Base-by-base conservation (phyloP, 2,888 invertebrate genomes). In the Cynaeus angustus region DNA sequence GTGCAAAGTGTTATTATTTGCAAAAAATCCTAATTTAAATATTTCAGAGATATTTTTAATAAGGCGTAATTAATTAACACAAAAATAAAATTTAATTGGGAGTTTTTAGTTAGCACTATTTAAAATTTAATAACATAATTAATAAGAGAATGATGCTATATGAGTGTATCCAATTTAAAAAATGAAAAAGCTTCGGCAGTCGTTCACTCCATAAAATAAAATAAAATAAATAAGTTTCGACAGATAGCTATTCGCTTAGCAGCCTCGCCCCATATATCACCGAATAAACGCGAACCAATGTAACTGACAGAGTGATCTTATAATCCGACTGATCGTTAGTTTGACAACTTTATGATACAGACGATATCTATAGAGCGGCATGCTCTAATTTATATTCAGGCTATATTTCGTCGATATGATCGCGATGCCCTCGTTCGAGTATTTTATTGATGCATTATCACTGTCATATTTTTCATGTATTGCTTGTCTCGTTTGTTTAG, bases 311-410 rank as follows among this genome's bases (percentile, higher is more conserved):
- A 70, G 41, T 73, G 72, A 76, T 76, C 72, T 71, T 70, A 68
- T 74, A 74, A 76, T 76, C 75, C 73, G 46, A 37, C 38, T 65
- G 59, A 69, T 74, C 72, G 66, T 65, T 68, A 59, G 53, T 72
- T 68, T 74, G 76, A 74, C 72, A 74, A 72, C 72, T 76, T 76
- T 76, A 76, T 76, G 70, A 70, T 59, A 66, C 46, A 66, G 61
- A 48, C 64, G 70, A 72, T 72, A 74, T 71, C 72, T 72, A 68
- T 68, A 58, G 62, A 70, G 68, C 66, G 53, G 66, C 65, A 52
- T 66, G 48, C 61, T 66, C 46, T 61, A 67, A 67, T 71, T 67
- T 71, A 71, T 67, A 71, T 71, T 66, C 69, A 69, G 53, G 66
- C 45, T 52, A 69, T 69, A 69, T 69, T 70, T 66, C 58, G 66